Conservation (phyloP, 2,888 invertebrate species). For the Agriopis leucophaearia region DNA sequence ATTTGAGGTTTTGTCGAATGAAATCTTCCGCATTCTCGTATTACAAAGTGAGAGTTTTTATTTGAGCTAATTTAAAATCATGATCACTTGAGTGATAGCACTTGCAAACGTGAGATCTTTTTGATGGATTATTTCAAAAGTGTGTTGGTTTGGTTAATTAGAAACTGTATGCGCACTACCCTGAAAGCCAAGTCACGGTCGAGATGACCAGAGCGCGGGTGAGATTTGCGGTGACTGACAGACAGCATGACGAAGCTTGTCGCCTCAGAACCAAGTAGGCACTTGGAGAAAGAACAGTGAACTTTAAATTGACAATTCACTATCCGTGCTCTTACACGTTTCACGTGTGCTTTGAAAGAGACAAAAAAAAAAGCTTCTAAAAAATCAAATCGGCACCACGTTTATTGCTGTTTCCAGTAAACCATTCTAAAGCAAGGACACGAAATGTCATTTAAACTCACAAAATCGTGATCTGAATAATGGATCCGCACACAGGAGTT, state of each 20-base stretch:
- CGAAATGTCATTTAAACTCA: slow-evolving; percentile 68
- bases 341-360: slow-evolving; percentile 1
- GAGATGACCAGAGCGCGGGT: slow-evolving; percentile 66
- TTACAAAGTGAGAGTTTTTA: slow-evolving; percentile 40
- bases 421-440: slow-evolving; percentile 62
- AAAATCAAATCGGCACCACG: slow-evolving; percentile 7
- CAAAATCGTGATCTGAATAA: slow-evolving; percentile 75
- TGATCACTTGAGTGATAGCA: slow-evolving; percentile 46
- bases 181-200: slow-evolving; percentile 80
- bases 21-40: slow-evolving; percentile 28
- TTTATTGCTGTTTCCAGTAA: slow-evolving; percentile 36
- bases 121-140: slow-evolving; percentile 53
- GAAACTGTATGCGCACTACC: slow-evolving; percentile 67
- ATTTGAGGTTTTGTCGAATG: slow-evolving; percentile 20
- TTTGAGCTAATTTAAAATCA: slow-evolving; percentile 36
- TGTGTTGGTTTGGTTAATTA: slow-evolving; percentile 73
- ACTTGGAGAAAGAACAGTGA: slow-evolving; percentile 58
- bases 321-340: slow-evolving; percentile 34
- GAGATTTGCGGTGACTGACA: slow-evolving; percentile 55
- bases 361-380: neutral
- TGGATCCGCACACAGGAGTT: slow-evolving; percentile 60
- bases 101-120: slow-evolving; percentile 39
- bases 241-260: slow-evolving; percentile 47
- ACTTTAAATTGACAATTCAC: slow-evolving; percentile 45
- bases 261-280: slow-evolving; percentile 61